Conservation (phyloP, 2,797 vertebrate genomes). For the Pseudomugil gertrudae region DNA sequence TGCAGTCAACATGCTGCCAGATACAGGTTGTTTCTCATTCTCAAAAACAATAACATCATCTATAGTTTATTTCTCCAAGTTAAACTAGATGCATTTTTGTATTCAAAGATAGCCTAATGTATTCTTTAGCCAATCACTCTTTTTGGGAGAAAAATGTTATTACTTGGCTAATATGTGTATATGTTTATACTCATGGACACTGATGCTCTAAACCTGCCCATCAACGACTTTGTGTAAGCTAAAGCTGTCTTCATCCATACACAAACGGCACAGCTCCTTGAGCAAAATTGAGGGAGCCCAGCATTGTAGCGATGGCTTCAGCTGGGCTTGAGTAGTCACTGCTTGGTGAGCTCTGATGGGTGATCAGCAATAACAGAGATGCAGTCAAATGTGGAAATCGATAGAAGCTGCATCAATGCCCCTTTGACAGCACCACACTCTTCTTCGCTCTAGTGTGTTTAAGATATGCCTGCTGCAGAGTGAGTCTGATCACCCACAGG, state of each 20-base stretch:
- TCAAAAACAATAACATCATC: neutral
- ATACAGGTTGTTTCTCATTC: neutral
- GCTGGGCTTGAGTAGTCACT: constrained; percentile 52
- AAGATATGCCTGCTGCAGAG: constrained; percentile 58
- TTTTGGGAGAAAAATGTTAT: constrained; percentile 39
- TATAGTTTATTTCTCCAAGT: neutral
- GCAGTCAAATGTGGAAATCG: constrained; percentile 73
- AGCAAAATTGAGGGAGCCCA: constrained; percentile 29
- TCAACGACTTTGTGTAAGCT: constrained; percentile 36
- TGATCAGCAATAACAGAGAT: constrained; percentile 71
- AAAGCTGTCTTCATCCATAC: constrained; percentile 33
- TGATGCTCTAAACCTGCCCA: constrained; percentile 22
- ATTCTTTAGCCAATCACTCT: constrained; percentile 20
- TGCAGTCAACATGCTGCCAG: neutral
- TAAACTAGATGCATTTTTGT: neutral
- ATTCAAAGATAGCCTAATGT: constrained; percentile 8
- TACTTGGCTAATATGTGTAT: constrained; percentile 28
- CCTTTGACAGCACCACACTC: constrained; percentile 55
- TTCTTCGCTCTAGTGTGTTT: constrained; percentile 41
- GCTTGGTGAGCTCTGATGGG: constrained; percentile 54
- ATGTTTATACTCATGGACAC: constrained; percentile 29
- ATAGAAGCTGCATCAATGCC: constrained; percentile 51
- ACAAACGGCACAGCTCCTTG: constrained; percentile 34
- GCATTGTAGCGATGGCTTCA: constrained; percentile 46
- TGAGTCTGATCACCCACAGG: constrained; percentile 65